phyloP scores from a whole-genome alignment of 2,888 invertebrate species.

The Amphipoea lucens region DNA sequence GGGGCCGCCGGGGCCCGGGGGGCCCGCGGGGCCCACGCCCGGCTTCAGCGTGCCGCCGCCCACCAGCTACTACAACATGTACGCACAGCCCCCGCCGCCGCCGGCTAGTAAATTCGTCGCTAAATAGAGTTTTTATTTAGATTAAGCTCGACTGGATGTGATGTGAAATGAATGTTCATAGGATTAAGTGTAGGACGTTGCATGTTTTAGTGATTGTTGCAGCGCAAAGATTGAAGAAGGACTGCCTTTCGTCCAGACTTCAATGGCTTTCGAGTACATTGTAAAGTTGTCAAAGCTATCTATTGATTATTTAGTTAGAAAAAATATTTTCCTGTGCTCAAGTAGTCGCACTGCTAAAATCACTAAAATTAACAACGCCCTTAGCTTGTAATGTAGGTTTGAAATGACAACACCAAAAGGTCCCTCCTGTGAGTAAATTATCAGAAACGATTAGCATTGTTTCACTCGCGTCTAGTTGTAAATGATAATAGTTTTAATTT shows the following conservation, averaged over 20 bases:
- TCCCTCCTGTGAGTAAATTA: constrained; percentile 51
- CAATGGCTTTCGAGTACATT: neutral
- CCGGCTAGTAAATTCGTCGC: constrained; percentile 72
- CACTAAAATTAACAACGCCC: constrained; percentile 24
- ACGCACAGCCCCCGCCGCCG: constrained; percentile 83
- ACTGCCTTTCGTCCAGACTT: neutral
- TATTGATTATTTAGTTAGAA: neutral
- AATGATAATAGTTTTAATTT: constrained; percentile 60
- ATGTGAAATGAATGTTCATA: constrained; percentile 61
- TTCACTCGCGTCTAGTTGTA: constrained; percentile 64
- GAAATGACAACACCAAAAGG: constrained; percentile 53
- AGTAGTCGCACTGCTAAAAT: neutral
- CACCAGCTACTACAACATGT: constrained; percentile 86
- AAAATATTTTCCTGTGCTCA: neutral
- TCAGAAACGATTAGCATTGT: constrained; percentile 36
- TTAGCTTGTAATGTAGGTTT: constrained; percentile 46
- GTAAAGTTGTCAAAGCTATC: neutral
- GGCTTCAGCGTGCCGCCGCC: constrained; percentile 76
- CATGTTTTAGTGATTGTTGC: constrained; percentile 19
- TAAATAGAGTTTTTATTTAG: constrained; percentile 66
- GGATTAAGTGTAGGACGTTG: constrained; percentile 30
- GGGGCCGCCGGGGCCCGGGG: neutral
- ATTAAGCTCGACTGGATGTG: constrained; percentile 58
- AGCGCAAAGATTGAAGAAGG: neutral
- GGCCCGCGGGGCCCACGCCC: constrained; percentile 41